These are phyloP conservation scores for Centruroides vittatus DNA, from an alignment of 1,140 invertebrate species.

Conservation along the genomic window DNA sequence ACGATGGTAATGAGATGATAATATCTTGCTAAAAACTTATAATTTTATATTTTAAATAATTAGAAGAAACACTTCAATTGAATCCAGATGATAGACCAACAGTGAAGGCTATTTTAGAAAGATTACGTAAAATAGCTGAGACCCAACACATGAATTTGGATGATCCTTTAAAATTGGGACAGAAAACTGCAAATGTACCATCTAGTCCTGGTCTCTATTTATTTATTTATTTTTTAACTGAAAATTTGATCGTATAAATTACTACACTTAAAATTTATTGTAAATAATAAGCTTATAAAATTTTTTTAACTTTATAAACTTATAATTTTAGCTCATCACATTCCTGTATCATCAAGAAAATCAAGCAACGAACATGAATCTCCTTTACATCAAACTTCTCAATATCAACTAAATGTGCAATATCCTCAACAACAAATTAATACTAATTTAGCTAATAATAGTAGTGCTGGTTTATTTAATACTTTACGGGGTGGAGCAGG, in stretches of 20 bases:
- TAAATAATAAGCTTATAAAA: too few relatives aligned
- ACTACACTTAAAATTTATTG: too few relatives aligned
- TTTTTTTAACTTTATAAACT: too few relatives aligned
- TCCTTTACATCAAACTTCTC: too few relatives aligned
- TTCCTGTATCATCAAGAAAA: too few relatives aligned
- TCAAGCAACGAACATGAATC: too few relatives aligned
- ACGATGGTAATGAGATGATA: not conserved
- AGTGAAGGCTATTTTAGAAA: conserved; percentile 62
- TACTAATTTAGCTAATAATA: conserved; percentile 13
- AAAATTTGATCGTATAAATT: too few relatives aligned
- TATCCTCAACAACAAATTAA: too few relatives aligned
- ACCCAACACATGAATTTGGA: conserved; percentile 61
- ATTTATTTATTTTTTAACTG: too few relatives aligned
- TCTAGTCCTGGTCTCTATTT: conserved; percentile 15
- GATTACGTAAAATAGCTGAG: conserved; percentile 71
- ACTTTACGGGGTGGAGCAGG: conserved; percentile 68
- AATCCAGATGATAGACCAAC: conserved; percentile 63
- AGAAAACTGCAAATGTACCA: conserved; percentile 39
- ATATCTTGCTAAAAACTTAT: not conserved
- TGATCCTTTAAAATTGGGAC: conserved; percentile 48
- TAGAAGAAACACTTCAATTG: conserved; percentile 60
- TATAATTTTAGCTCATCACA: too few relatives aligned
- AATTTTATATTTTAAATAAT: not conserved
- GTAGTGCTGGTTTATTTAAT: conserved; percentile 50
- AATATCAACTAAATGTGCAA: too few relatives aligned